Base-by-base conservation (phyloP, 1,140 invertebrate species). In the Drosophila novamexicana region DNA sequence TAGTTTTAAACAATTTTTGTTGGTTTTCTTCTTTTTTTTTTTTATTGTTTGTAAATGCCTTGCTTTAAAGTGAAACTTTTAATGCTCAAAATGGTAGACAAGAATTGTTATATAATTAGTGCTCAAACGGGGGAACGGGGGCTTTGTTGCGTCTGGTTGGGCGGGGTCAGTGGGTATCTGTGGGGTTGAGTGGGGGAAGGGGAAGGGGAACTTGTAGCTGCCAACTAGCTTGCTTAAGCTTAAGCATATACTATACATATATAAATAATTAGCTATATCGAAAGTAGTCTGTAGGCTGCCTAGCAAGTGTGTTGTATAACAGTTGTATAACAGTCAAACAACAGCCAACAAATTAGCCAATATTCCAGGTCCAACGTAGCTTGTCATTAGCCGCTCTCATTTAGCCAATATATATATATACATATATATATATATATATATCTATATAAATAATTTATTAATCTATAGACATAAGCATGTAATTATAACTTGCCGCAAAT, bases 61-160 rank as follows among this genome's bases (percentile, higher is more conserved):
- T 70, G 75, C 79, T 86, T 86, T 82, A 74, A 88, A 82, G 68
- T 79, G 79, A 82, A 86, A 88, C 84, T 88, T 86, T 76, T 72
- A 86, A 86, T 86, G 83, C 83, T 86, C 83, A 86, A 88, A 85
- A 67, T 67, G 68, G 53, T 67, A 75, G 70, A 74, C 45, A 74
- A 74, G 45, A 74, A 77, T 71, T 78, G 66, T 70, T 80, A 77
- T 58, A 59, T 37, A 58, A 34, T 49, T 56, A 70, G 62, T 47
- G 8, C 34, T 54, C 14, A 39, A 49, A 37, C 22, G 22, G 22
- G 22, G 22, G 22, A 29, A 3, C 4, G 22, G 22, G 22, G 22
- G 22, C 22, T 29, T 29, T 29, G 0, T 29, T 29, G 9, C 6
- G 54, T 34, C 14, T 14, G 50, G n/a, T 1, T 29, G 10, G 16